These are phyloP conservation scores for Trachurus trachurus DNA, from an alignment of 2,797 vertebrate species.

Conservation along the genomic window DNA sequence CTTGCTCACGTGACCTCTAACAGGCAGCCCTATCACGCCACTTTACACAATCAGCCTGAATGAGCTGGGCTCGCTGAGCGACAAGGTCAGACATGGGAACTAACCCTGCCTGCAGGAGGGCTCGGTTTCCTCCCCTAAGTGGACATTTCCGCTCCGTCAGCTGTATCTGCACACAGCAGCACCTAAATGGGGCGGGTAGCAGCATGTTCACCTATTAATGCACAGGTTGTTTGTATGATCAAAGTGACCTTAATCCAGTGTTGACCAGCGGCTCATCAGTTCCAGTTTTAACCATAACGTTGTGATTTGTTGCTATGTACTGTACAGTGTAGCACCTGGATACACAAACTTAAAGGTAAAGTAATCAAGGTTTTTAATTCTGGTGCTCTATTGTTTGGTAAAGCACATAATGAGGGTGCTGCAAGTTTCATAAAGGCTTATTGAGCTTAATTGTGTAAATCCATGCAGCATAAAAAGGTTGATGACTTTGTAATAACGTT, in stretches of 20 bases:
- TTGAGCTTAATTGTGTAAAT: too few relatives aligned
- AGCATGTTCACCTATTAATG: slow-evolving; percentile 40
- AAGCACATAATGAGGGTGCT: background rate
- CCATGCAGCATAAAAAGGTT: too few relatives aligned
- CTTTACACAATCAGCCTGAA: slow-evolving; percentile 43
- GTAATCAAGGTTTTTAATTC: background rate
- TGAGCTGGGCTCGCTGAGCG: slow-evolving; percentile 31
- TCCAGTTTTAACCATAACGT: background rate
- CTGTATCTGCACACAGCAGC: slow-evolving; percentile 54
- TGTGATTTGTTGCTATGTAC: background rate
- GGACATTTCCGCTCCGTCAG: slow-evolving; percentile 70
- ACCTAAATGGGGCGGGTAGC: slow-evolving; percentile 34
- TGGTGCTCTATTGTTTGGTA: background rate
- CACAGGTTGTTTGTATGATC: slow-evolving; percentile 1
- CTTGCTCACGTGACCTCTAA: slow-evolving; percentile 16
- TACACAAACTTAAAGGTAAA: slow-evolving; percentile 9
- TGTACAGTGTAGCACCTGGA: background rate
- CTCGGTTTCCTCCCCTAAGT: slow-evolving; percentile 68
- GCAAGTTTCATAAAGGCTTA: too few relatives aligned
- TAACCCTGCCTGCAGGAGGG: slow-evolving; percentile 36
- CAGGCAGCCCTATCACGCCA: slow-evolving; percentile 38
- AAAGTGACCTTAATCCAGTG: slow-evolving; percentile 42
- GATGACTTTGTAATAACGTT: too few relatives aligned
- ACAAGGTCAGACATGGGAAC: slow-evolving; percentile 66
- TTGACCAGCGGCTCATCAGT: background rate